Conservation (phyloP, 2,113 vertebrate species). For the Corythaixoides concolor region DNA sequence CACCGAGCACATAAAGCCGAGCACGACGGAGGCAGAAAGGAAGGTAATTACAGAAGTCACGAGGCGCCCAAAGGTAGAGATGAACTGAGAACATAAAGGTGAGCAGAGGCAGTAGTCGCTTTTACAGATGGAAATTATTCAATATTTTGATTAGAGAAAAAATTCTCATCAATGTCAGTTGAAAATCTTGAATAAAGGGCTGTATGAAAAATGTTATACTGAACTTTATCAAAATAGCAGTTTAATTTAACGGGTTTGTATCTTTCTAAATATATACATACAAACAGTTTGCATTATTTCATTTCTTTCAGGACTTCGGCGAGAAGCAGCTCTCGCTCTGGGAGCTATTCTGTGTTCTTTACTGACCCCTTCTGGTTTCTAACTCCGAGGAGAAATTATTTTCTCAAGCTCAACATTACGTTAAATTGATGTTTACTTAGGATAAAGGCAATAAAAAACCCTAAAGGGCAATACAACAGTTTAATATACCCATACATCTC, state of each 20-base stretch:
- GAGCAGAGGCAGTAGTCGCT: not conserved
- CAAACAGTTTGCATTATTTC: not conserved
- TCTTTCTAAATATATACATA: not conserved
- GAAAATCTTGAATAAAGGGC: not conserved
- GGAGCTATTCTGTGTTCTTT: slow-evolving; percentile 17
- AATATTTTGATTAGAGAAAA: not conserved
- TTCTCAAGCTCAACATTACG: not conserved
- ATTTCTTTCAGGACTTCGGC: not conserved
- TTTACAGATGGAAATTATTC: not conserved
- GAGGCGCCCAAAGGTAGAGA: not conserved
- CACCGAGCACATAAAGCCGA: not conserved
- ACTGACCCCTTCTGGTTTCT: slow-evolving; percentile 73
- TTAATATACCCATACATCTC: not conserved
- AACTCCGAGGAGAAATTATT: not conserved
- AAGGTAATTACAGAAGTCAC: not conserved
- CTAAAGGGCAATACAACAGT: not conserved
- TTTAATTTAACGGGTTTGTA: not conserved
- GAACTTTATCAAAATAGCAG: not conserved
- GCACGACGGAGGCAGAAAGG: not conserved
- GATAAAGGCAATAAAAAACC: not conserved
- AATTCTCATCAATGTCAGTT: not conserved
- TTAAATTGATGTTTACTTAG: not conserved
- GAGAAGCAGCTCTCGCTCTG: not conserved
- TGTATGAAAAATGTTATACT: fast-evolving
- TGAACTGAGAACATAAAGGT: not conserved